Base-by-base conservation (phyloP, 64 coral and sea anemone species). In the Pocillopora damicornis region DNA sequence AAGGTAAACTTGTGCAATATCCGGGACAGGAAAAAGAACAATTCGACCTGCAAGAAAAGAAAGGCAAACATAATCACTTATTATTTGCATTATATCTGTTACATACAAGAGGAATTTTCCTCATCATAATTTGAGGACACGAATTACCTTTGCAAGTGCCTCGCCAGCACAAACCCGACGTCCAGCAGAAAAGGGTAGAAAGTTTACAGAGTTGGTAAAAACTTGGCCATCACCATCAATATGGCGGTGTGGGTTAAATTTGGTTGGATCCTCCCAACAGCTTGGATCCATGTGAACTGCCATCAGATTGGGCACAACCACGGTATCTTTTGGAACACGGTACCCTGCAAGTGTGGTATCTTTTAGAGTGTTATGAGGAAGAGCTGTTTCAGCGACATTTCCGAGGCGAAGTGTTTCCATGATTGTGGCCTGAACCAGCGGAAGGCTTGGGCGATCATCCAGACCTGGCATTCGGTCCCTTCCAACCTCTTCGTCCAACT, bases 91-190 rank as follows among this genome's bases (percentile, higher is more conserved):
- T 7, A 51, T 51, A 51, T 51, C 7, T 51, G 42, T 51, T 51
- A 51, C 42, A 2, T 51, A 51, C 42, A 51, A 51, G 42, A 51
- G 0, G 42, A 51, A 51, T 51, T 51, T 51, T 51, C 42, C 42
- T 1, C 42, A 51, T 51, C 42, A 51, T 51, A 51, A 51, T 51
- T 51, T 51, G 42, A 51, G 0, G 7, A 51, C 2, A 51, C 42
- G 42, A 51, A 51, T 51, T 23, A 71, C 79, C 45, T 90, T 90
- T 35, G 89, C 92, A 58, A 93, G 63, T 35, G 92, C 20, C 59
- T 93, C 87, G 13, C 87, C 92, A 37, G 87, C 87, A 86, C 92
- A 93, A 64, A 88, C 92, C 13, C 80, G 87, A 18, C 87, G 79
- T 42, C 92, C 92, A 77, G 92, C 92, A 56, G 86, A 77, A 42